Percentiles rank a stretch among this genome's conserved stretches.
phyloP scores from a whole-genome alignment of 1,140 invertebrate species.

The Octopus sinensis region DNA sequence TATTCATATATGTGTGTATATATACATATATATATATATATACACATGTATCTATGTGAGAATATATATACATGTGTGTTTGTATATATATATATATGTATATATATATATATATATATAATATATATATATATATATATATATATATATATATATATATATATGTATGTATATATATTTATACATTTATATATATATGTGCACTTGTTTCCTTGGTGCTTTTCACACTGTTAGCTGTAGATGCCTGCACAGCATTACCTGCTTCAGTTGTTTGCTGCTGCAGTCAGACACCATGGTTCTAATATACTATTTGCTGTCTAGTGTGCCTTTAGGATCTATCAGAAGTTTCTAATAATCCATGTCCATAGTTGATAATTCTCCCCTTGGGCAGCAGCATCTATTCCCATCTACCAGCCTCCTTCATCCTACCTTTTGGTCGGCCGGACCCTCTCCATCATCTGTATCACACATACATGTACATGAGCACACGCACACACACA shows the following conservation, averaged over 20 bases:
- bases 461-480: too few relatives aligned
- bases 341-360: constrained; percentile 11
- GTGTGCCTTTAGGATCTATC: constrained; percentile 11
- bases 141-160: constrained; percentile 6
- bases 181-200: neutral
- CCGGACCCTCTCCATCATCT: neutral
- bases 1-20: too few relatives aligned
- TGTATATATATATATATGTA: neutral
- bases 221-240: too few relatives aligned
- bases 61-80: neutral
- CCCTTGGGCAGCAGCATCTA: constrained; percentile 9
- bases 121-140: neutral
- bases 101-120: neutral
- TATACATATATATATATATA: too few relatives aligned
- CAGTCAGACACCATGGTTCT: constrained; percentile 11
- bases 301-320: constrained; percentile 11
- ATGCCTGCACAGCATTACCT: too few relatives aligned
- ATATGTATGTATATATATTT: neutral
- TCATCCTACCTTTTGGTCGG: neutral
- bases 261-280: neutral
- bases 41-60: too few relatives aligned
- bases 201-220: too few relatives aligned
- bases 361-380: constrained; percentile 12
- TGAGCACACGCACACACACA: too few relatives aligned
- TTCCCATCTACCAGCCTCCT: neutral